Conservation (phyloP, 2,113 vertebrate genomes). For the Charadrius vociferus region DNA sequence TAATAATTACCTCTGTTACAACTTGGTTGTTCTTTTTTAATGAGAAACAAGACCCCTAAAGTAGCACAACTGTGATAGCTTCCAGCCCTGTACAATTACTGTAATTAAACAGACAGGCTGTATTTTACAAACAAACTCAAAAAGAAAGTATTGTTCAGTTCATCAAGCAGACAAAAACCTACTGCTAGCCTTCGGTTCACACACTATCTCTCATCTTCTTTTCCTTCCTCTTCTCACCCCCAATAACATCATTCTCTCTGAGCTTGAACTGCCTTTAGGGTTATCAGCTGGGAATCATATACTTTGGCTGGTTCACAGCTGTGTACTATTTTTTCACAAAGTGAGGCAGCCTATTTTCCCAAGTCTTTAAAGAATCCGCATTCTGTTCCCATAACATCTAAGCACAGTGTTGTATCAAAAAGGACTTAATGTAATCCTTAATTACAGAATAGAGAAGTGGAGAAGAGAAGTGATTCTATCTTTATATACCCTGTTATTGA, state of each 20-base stretch:
- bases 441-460: neutral
- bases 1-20: neutral
- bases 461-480: neutral
- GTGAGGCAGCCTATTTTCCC: neutral
- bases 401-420: neutral
- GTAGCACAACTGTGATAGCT: neutral
- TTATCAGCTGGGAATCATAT: neutral
- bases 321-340: neutral
- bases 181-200: neutral
- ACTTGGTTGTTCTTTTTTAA: neutral
- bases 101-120: neutral
- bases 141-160: neutral
- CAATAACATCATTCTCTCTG: neutral
- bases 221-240: neutral
- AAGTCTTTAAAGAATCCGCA: neutral
- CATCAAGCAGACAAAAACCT: neutral
- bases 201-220: neutral
- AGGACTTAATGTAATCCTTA: neutral
- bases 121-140: neutral
- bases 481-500: neutral
- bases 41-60: neutral
- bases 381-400: neutral
- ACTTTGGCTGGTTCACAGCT: neutral
- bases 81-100: neutral
- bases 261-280: neutral